phyloP scores from a whole-genome alignment of 2,888 invertebrate species.

The Meiosimyza decipiens region DNA sequence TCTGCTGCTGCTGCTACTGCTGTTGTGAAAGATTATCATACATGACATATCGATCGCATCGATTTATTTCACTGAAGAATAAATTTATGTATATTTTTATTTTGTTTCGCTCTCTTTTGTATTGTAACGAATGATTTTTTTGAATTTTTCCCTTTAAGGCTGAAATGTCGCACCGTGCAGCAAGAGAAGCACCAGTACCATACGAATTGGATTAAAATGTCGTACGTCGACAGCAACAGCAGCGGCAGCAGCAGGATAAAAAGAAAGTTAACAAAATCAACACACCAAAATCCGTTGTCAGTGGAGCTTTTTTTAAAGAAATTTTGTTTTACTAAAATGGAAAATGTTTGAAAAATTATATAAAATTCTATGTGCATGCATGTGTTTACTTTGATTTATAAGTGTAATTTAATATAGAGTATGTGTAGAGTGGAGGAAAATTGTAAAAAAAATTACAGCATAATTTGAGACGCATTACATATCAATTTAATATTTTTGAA shows the following conservation, averaged over 20 bases:
- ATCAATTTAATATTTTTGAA: too few species aligned
- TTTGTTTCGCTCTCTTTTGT: background rate
- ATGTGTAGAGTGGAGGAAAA: too few species aligned
- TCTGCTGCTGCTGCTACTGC: background rate
- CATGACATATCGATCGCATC: conserved; percentile 32
- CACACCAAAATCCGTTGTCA: background rate
- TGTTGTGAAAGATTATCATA: conserved; percentile 26
- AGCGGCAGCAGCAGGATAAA: background rate
- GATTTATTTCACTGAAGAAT: conserved; percentile 23
- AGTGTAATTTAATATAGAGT: too few species aligned
- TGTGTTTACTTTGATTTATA: too few species aligned
- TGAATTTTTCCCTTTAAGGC: background rate
- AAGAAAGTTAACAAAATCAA: background rate
- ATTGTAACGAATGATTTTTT: background rate
- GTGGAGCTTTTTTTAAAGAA: background rate
- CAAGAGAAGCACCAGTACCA: background rate
- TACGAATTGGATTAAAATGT: conserved; percentile 43
- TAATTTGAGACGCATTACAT: too few species aligned
- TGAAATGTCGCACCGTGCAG: background rate
- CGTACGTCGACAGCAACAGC: conserved; percentile 24
- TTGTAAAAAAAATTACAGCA: too few species aligned
- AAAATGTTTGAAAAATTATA: too few species aligned
- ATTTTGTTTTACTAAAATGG: too few species aligned
- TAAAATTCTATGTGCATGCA: too few species aligned
- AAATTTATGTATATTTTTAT: conserved; percentile 5